Base-by-base conservation (phyloP, 2,888 invertebrate species). In the Isoperla grammatica region DNA sequence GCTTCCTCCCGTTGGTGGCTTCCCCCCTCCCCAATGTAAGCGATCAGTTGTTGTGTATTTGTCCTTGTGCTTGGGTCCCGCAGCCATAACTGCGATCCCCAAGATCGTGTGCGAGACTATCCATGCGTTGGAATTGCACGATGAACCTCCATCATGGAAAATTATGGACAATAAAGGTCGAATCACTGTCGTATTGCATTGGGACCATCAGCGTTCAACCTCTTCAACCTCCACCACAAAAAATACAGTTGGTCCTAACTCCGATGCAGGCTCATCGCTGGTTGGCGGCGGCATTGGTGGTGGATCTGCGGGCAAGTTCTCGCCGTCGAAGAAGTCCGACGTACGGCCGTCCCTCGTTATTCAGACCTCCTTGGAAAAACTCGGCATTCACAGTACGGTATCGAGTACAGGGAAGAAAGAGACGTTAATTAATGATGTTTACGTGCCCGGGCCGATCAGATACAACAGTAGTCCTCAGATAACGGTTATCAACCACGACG, bases 141-240 rank as follows among this genome's bases (percentile, higher is more conserved):
- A 93, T 89, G 93, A 94, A 79, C 92, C 93, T 76, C 94, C 95
- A 74, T 92, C 93, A 79, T 95, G 95, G 95, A 95, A 95, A 81
- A 94, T 95, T 81, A 94, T 94, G 93, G 95, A 95, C 86, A 93
- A 93, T 85, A 92, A 93, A 82, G 95, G 94, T 76, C 88, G 93
- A 76, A 91, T 95, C 81, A 95, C 95, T 73, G 93, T 95, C 80
- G 94, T 95, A 75, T 81, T 95, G 76, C 93, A 95, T 79, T 95
- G 95, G 95, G 95, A 95, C 82, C 93, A 92, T 81, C 86, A 90
- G 70, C 68, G 69, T 63, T 83, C 73, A 68, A 77, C 68, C 65
- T 75, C 69, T 66, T n/a, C n/a, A n/a, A 76, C 69, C 68, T 74
- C 70, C 69, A 75, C 74, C 70, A 6, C 29, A 29, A 29, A 29